These are phyloP conservation scores for Melipona quadrifasciata DNA, from an alignment of 1,140 invertebrate genomes.

Conservation along the genomic window DNA sequence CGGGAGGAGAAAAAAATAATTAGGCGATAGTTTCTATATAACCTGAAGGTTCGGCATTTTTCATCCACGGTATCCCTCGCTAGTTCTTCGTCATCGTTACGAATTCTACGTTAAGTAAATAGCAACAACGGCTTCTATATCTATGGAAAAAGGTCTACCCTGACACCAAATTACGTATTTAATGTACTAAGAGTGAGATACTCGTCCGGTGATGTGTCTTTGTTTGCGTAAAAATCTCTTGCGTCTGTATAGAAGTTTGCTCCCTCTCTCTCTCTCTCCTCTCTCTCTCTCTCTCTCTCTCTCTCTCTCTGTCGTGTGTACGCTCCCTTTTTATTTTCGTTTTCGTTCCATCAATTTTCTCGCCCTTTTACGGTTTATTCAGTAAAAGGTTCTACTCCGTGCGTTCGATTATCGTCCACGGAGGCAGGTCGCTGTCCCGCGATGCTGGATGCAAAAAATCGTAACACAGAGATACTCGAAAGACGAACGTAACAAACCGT, in stretches of 20 bases:
- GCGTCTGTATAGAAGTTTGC: conserved; percentile 51
- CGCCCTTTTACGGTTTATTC: neutral
- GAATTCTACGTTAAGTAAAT: conserved; percentile 64
- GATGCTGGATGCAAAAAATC: neutral
- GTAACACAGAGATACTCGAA: neutral
- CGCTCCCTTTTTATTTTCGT: neutral
- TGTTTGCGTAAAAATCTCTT: conserved; percentile 44
- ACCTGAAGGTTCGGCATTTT: conserved; percentile 48
- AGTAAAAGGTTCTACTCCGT: neutral
- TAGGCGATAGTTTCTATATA: conserved; percentile 66
- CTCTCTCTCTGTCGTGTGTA: too few relatives aligned
- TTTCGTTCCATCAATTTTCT: neutral
- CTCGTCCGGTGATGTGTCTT: conserved; percentile 77
- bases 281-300: neutral
- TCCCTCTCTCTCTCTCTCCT: neutral
- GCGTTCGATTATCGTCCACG: neutral
- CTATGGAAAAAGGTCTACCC: conserved; percentile 82
- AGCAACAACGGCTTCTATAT: conserved; percentile 77
- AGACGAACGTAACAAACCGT: neutral
- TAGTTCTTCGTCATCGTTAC: conserved; percentile 43
- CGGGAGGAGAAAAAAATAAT: conserved; percentile 64
- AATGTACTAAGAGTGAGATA: conserved; percentile 82
- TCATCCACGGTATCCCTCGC: conserved; percentile 16
- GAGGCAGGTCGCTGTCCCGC: neutral
- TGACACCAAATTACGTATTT: conserved; percentile 84